Evolutionary conservation across 2,797 vertebrate genomes (phyloP).

Genomic region (Acrossocheilus fasciatus): DNA sequence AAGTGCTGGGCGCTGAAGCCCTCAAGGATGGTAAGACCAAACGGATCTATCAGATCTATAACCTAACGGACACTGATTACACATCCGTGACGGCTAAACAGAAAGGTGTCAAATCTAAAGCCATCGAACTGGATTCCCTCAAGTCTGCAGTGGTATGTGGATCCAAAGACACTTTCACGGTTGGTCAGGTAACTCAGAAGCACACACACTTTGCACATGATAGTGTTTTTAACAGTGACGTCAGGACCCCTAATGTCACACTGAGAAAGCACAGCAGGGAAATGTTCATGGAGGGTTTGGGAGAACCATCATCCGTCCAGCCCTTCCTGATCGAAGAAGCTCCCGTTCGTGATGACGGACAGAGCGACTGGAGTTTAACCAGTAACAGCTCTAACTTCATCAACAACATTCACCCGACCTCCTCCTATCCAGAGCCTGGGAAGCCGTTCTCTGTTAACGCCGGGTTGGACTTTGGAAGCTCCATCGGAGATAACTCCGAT

Average conservation of each 20-base stretch:
- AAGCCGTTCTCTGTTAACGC: conserved; percentile 59
- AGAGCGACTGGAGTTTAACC: conserved; percentile 74
- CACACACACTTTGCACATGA: conserved; percentile 21
- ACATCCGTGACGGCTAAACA: conserved; percentile 19
- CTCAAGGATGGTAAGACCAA: conserved; percentile 56
- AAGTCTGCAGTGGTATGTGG: conserved; percentile 49
- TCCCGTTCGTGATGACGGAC: conserved; percentile 80
- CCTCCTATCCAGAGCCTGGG: conserved; percentile 57
- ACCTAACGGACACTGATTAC: conserved; percentile 43
- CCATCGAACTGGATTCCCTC: conserved; percentile 45
- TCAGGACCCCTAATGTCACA: conserved; percentile 31
- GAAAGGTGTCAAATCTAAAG: conserved; percentile 49
- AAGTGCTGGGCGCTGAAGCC: conserved; percentile 33
- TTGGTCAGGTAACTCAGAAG: conserved; percentile 7
- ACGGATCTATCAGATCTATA: conserved; percentile 41
- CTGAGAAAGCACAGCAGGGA: conserved; percentile 69
- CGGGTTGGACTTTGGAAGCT: conserved; percentile 61
- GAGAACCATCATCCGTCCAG: conserved; percentile 50
- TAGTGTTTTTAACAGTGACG: not conserved
- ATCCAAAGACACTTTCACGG: not conserved
- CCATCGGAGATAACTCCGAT: conserved; percentile 67
- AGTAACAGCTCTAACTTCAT: conserved; percentile 59
- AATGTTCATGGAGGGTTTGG: conserved; percentile 62
- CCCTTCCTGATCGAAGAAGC: conserved; percentile 72
- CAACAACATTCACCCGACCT: conserved; percentile 40